phyloP scores from a whole-genome alignment of 92 coral and sea anemone species.

The Chrysogorgia sp. region DNA sequence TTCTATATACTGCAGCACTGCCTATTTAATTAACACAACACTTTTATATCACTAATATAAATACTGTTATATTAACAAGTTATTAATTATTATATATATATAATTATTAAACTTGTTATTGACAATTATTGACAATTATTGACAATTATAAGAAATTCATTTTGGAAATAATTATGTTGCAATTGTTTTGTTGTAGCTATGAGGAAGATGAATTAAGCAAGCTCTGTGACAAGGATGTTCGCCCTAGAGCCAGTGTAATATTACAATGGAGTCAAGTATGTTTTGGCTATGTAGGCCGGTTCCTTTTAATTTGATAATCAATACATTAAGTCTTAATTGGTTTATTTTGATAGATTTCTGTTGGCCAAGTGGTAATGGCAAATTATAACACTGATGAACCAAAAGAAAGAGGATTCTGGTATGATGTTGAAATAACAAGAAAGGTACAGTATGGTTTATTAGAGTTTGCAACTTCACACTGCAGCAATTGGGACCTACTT shows the following conservation, averaged over 20 bases:
- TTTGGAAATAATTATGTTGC: neutral
- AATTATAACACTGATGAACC: constrained; percentile 97
- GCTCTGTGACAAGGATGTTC: constrained; percentile 69
- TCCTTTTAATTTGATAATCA: neutral
- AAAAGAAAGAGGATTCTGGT: constrained; percentile 97
- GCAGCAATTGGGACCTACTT: neutral
- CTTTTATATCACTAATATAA: too few relatives aligned
- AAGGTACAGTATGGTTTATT: too few relatives aligned
- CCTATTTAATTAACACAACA: too few relatives aligned
- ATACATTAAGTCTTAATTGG: neutral
- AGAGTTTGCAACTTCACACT: neutral
- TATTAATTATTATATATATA: too few relatives aligned
- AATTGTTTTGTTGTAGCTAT: constrained; percentile 54
- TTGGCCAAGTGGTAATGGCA: constrained; percentile 95
- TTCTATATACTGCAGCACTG: too few relatives aligned
- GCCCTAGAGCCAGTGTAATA: constrained; percentile 89
- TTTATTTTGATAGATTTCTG: constrained; percentile 58
- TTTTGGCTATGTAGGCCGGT: neutral
- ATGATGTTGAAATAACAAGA: constrained; percentile 88
- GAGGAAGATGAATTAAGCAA: constrained; percentile 84
- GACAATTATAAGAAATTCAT: too few relatives aligned
- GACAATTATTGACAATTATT: too few relatives aligned
- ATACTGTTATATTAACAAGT: too few relatives aligned
- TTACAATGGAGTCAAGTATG: constrained; percentile 86
- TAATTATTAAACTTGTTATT: too few relatives aligned